phyloP scores from a whole-genome alignment of 2,797 vertebrate species.

The Acestrorhynchus altus region DNA sequence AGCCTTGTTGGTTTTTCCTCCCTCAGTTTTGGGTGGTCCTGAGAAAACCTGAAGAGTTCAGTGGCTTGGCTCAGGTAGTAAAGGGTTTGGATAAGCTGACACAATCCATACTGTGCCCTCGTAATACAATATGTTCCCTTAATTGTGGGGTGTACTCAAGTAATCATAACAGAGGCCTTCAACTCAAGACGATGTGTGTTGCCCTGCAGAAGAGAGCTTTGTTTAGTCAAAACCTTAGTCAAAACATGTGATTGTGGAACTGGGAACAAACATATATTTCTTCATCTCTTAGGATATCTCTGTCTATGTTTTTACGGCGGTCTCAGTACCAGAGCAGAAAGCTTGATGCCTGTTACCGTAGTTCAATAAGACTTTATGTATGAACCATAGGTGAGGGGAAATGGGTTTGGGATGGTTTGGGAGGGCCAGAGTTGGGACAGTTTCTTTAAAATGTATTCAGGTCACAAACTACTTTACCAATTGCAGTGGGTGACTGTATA shows the following conservation, averaged over 20 bases:
- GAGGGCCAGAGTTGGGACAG: no score
- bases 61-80: slow-evolving; percentile 47
- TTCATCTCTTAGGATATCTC: no score
- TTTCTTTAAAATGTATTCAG: no score
- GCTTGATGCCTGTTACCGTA: no score
- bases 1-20: slow-evolving; percentile 54
- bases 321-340: neutral
- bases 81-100: slow-evolving; percentile 50
- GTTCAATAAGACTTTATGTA: no score
- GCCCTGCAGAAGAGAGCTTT: neutral
- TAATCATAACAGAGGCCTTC: slow-evolving; percentile 35
- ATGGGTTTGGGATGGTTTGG: no score
- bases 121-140: slow-evolving; percentile 44
- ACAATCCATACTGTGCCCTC: slow-evolving; percentile 26
- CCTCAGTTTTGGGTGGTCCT: slow-evolving; percentile 51
- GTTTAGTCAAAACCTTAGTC: neutral
- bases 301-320: no score
- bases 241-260: neutral
- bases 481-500: no score
- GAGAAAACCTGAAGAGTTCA: slow-evolving; percentile 34
- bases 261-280: neutral
- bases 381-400: no score
- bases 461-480: no score
- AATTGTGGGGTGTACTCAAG: slow-evolving; percentile 48
- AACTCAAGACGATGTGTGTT: slow-evolving; percentile 42